A percentile compares a stretch with the other conserved stretches of the same genome.
phyloP scores from a whole-genome alignment of 2,888 invertebrate genomes.

The Drosophila merina region DNA sequence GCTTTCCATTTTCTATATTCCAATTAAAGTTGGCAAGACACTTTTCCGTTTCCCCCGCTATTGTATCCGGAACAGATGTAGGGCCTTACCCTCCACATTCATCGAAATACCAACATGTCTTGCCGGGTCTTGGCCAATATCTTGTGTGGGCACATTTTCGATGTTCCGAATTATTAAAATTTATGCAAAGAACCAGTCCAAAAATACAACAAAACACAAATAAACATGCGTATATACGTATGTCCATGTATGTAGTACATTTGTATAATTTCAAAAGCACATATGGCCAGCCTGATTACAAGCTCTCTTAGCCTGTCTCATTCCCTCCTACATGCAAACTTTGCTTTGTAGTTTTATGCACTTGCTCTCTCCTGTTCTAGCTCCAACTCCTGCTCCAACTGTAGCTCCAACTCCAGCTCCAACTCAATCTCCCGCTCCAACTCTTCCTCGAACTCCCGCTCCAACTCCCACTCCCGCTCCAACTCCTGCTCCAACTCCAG shows the following conservation, averaged over 20 bases:
- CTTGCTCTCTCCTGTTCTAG: constrained; percentile 16
- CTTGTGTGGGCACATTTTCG: constrained; percentile 46
- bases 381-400: no score
- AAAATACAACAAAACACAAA: constrained; percentile 9
- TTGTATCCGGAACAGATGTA: constrained; percentile 6
- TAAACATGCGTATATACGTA: not conserved
- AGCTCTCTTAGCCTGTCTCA: constrained; percentile 7
- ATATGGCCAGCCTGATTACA: not conserved
- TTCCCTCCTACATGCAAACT: constrained; percentile 32
- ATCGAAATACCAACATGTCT: constrained; percentile 6
- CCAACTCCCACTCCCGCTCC: no score
- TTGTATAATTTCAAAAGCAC: constrained; percentile 2
- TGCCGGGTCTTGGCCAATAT: constrained; percentile 3
- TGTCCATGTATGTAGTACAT: no score
- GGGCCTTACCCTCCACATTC: not conserved
- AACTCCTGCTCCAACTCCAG: no score
- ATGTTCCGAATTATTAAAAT: constrained; percentile 59
- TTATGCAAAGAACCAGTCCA: constrained; percentile 53
- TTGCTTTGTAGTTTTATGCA: constrained; percentile 47
- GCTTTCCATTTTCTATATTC: not conserved
- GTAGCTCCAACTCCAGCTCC: no score
- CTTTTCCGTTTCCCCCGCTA: not conserved
- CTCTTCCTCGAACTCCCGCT: no score
- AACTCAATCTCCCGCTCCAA: no score
- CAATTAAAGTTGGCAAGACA: not conserved